Evolutionary conservation across 2,113 vertebrate species (phyloP).

Genomic region (Stercorarius parasiticus): DNA sequence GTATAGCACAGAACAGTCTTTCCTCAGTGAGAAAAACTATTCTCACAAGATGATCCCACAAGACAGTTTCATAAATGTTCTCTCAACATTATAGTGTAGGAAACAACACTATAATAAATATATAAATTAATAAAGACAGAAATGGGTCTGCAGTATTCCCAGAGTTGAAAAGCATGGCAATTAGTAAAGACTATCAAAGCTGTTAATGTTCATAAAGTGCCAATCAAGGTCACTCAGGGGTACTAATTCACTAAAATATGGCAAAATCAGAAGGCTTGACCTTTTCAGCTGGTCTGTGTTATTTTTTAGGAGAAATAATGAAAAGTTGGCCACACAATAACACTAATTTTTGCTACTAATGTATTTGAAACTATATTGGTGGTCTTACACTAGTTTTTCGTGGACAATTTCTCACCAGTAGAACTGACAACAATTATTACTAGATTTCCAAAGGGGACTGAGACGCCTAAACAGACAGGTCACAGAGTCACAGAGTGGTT

Average conservation of each 20-base stretch:
- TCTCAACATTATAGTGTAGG: not conserved
- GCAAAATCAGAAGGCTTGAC: not conserved
- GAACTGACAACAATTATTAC: not conserved
- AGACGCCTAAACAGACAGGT: not conserved
- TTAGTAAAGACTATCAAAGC: constrained; percentile 15
- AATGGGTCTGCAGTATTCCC: not conserved
- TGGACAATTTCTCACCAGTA: not conserved
- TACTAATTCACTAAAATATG: constrained; percentile 6
- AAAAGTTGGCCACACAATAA: not conserved
- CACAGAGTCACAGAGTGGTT: not conserved
- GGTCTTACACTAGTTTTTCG: not conserved
- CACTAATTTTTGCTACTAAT: not conserved
- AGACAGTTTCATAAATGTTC: not conserved
- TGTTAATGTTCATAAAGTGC: not conserved
- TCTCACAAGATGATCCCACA: not conserved
- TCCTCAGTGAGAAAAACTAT: not conserved
- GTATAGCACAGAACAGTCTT: not conserved
- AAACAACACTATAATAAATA: constrained; percentile 19
- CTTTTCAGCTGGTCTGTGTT: not conserved
- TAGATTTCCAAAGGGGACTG: not conserved
- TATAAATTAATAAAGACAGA: constrained; percentile 26
- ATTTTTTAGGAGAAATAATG: not conserved
- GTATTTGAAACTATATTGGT: not conserved
- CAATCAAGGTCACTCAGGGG: not conserved
- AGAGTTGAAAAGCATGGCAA: not conserved